These are phyloP conservation scores for Catamblyrhynchus diadema DNA, from an alignment of 2,797 vertebrate species.

Conservation along the genomic window DNA sequence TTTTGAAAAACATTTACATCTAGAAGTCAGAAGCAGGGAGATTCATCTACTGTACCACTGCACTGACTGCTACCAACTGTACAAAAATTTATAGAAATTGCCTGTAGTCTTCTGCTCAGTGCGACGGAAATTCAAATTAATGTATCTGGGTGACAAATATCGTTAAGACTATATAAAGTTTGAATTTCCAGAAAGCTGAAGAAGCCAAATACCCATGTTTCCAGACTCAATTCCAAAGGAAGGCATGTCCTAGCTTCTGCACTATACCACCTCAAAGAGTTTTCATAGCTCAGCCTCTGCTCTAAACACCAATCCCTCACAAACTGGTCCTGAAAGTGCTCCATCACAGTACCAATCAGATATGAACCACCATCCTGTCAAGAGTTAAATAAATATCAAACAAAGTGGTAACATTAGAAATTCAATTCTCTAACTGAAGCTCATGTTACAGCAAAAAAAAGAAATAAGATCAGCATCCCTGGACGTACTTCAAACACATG, in stretches of 20 bases:
- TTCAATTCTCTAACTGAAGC: not conserved
- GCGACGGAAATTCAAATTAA: not conserved
- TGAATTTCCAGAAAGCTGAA: not conserved
- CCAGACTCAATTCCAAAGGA: not conserved
- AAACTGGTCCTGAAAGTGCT: not conserved
- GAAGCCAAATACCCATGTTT: not conserved
- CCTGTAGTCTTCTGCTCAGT: not conserved
- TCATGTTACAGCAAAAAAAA: not conserved
- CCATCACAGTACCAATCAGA: not conserved
- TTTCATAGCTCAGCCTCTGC: not conserved
- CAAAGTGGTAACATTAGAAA: not conserved
- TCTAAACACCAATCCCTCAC: not conserved
- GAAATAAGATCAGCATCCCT: not conserved
- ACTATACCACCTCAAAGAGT: not conserved
- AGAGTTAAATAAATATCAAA: not conserved
- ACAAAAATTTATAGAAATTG: not conserved
- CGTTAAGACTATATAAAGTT: not conserved
- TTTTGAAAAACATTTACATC: not conserved
- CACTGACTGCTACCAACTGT: not conserved
- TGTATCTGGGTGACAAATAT: not conserved
- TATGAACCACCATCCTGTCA: not conserved
- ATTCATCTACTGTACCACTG: not conserved
- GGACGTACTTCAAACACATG: not conserved
- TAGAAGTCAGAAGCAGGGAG: not conserved
- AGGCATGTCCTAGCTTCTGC: not conserved